These are phyloP conservation scores for Amphiprion clarkii DNA, from an alignment of 2,797 vertebrate species.

Conservation along the genomic window DNA sequence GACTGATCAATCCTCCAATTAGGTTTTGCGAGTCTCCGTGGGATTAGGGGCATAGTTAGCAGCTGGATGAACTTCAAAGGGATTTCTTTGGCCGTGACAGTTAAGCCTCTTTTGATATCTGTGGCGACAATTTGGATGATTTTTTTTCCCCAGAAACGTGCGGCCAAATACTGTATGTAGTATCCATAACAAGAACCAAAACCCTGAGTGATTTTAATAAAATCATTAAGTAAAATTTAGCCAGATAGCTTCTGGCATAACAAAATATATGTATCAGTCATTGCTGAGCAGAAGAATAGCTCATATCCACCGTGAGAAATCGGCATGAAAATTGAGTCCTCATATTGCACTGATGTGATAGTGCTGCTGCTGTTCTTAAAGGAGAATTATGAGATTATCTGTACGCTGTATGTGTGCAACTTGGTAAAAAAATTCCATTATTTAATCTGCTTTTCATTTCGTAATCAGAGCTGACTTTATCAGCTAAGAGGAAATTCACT, in stretches of 20 bases:
- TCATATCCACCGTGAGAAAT: constrained; percentile 18
- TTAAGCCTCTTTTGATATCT: constrained; percentile 58
- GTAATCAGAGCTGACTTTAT: constrained; percentile 36
- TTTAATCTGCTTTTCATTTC: constrained; percentile 55
- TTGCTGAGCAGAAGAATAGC: constrained; percentile 16
- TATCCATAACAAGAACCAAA: constrained; percentile 19
- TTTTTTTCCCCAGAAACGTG: constrained; percentile 1
- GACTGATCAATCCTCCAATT: constrained; percentile 60
- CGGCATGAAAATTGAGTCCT: constrained; percentile 30
- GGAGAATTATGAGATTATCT: constrained; percentile 54
- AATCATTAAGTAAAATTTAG: constrained; percentile 40
- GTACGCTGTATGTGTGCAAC: constrained; percentile 11
- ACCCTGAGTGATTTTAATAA: constrained; percentile 16
- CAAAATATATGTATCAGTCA: constrained; percentile 23
- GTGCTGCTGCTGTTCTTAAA: constrained; percentile 40
- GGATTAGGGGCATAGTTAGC: constrained; percentile 57
- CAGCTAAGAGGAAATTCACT: constrained; percentile 32
- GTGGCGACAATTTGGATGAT: constrained; percentile 45
- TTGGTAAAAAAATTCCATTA: constrained; percentile 45
- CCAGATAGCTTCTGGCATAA: constrained; percentile 15
- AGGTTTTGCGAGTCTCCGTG: constrained; percentile 46
- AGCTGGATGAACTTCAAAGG: constrained; percentile 72
- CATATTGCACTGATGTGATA: constrained; percentile 32
- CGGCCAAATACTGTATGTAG: constrained; percentile 6
- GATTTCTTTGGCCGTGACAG: constrained; percentile 42